Evolutionary conservation across 2,888 invertebrate genomes (phyloP), one percentile per base, ranked within the genome.

Genomic region (Corythucha ciliata): DNA sequence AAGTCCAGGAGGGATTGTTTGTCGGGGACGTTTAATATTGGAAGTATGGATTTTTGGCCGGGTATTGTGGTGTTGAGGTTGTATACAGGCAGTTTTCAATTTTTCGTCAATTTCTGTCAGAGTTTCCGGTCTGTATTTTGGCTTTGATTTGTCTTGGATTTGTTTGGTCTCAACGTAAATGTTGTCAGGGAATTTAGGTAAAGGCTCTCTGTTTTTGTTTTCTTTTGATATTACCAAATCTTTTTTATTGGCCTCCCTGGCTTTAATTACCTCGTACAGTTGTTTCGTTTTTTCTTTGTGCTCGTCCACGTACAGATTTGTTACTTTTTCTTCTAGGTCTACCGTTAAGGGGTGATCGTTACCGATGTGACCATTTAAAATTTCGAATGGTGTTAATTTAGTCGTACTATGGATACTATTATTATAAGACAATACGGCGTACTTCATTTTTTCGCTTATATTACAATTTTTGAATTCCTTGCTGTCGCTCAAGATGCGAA

Each of bases 321-420:
- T 6, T 3, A 46, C 4, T 4, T 18, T 10, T 21, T 22, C n/a
- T 8, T 36, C 22, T 16, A 47, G 2, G 26, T 21, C 14, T 5
- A 36, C 2, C 8, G 34, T 12, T 6, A 41, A 6, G 5, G 25
- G 6, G 8, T 12, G n/a, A 7, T 18, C 14, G 22, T 25, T 14
- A 16, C 18, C 37, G 6, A 36, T 36, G 18, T 46, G 20, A 12
- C 48, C 48, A 10, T 37, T 39, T 7, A 52, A 8, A 2, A 52
- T 21, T 52, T 52, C 52, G n/a, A 39, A 37, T 4, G 48, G 48
- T 18, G 46, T 33, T 21, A 46, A 14, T 20, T 33, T 34, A n/a
- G 34, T 46, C 2, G 46, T 8, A 3, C 6, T 25, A 25, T 46
- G 46, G 4, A 46, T 29, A 14, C 45, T 44, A n/a, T 29, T 44